Evolutionary conservation across 1,140 invertebrate genomes (phyloP).

Genomic region (Chironomus striatipennis): DNA sequence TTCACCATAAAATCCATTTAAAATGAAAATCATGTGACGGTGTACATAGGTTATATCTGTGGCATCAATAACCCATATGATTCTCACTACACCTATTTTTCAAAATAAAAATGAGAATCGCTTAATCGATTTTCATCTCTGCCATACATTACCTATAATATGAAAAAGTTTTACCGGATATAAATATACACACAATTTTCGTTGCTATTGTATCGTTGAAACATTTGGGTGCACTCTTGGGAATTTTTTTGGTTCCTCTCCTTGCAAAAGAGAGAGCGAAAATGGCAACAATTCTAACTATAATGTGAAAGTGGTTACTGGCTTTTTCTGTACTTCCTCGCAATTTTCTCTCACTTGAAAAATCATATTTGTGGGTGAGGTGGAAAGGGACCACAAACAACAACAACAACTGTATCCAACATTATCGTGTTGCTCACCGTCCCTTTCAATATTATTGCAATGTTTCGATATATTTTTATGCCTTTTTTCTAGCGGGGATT

Average conservation of each 20-base stretch:
- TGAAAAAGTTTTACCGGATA: neutral
- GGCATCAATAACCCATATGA: too few species aligned
- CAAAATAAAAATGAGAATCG: neutral
- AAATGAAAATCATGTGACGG: too few species aligned
- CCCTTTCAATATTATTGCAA: neutral
- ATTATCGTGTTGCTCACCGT: neutral
- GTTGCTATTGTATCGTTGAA: neutral
- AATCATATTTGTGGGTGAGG: too few species aligned
- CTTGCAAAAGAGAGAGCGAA: too few species aligned
- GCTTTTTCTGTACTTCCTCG: too few species aligned
- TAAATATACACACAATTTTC: neutral
- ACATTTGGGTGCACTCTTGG: neutral
- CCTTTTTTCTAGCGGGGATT: neutral
- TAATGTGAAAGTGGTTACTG: neutral
- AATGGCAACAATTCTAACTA: neutral
- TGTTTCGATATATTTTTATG: neutral
- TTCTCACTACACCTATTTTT: too few species aligned
- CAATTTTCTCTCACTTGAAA: too few species aligned
- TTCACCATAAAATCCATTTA: too few species aligned
- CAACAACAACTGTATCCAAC: neutral
- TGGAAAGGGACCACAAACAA: neutral
- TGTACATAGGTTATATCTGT: too few species aligned
- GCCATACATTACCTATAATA: neutral
- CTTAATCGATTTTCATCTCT: conserved; percentile 9
- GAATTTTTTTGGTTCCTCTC: too few species aligned